phyloP scores from a whole-genome alignment of 2,888 invertebrate genomes.

The Drosophila prostipennis region DNA sequence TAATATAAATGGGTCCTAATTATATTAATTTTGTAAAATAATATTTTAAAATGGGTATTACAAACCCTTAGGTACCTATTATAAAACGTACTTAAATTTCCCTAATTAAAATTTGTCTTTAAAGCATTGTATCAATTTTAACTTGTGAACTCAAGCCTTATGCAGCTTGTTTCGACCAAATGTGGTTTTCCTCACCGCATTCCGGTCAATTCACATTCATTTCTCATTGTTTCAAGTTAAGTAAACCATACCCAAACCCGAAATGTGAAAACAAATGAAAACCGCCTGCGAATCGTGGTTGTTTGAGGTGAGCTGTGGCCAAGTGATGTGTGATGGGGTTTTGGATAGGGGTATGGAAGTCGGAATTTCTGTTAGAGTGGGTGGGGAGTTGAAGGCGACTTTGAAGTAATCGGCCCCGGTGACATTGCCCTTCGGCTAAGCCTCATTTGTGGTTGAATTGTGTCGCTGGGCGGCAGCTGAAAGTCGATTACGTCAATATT shows the following conservation, averaged over 20 bases:
- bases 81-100: too few species aligned
- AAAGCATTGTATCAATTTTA: not conserved
- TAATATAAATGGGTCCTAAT: too few species aligned
- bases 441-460: conserved; percentile 78
- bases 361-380: not conserved
- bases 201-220: conserved; percentile 37
- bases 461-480: conserved; percentile 72
- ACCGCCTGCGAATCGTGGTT: conserved; percentile 30
- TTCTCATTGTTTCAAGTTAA: conserved; percentile 41
- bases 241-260: conserved; percentile 18
- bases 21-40: too few species aligned
- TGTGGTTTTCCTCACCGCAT: conserved; percentile 29
- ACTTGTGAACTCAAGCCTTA: not conserved
- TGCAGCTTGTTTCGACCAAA: not conserved
- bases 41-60: too few species aligned
- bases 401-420: conserved; percentile 66
- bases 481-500: conserved; percentile 81
- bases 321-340: conserved; percentile 15
- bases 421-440: conserved; percentile 70
- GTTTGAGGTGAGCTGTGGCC: conserved; percentile 23
- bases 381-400: conserved; percentile 41
- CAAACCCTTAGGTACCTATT: too few species aligned
- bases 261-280: conserved; percentile 30
- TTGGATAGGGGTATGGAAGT: not conserved
- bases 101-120: too few species aligned